phyloP scores from a whole-genome alignment of 2,888 invertebrate species.

The Plebejus melissa region DNA sequence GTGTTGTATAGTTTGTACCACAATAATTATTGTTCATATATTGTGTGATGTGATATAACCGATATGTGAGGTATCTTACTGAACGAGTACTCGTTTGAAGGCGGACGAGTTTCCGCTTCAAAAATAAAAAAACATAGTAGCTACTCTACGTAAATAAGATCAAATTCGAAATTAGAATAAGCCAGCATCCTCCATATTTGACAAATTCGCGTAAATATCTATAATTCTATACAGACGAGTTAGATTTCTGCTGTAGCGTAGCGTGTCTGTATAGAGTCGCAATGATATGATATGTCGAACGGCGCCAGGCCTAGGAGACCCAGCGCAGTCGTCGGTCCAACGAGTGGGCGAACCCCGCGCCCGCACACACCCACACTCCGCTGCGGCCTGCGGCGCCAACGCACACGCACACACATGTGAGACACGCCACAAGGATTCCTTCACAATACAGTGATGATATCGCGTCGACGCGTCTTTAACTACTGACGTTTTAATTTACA shows the following conservation, averaged over 20 bases:
- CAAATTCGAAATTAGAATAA: neutral
- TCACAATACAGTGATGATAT: neutral
- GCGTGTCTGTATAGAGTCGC: neutral
- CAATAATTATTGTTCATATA: no score
- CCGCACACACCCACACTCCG: neutral
- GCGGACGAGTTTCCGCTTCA: neutral
- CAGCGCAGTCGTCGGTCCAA: slow-evolving; percentile 2
- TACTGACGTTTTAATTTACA: no score
- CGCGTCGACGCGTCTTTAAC: no score
- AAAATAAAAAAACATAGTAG: neutral
- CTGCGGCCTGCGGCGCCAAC: neutral
- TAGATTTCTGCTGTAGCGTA: neutral
- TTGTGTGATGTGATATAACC: no score
- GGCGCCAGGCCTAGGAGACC: neutral
- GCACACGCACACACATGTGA: neutral
- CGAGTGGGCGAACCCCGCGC: neutral
- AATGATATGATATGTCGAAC: neutral
- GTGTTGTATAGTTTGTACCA: neutral
- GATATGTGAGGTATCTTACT: neutral
- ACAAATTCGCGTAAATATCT: neutral
- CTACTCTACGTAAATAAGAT: neutral
- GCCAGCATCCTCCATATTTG: neutral
- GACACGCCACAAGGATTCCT: neutral
- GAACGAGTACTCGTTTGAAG: neutral
- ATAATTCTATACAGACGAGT: neutral